Conservation (phyloP, 2,888 invertebrate genomes). For the Micropterix aruncella region DNA sequence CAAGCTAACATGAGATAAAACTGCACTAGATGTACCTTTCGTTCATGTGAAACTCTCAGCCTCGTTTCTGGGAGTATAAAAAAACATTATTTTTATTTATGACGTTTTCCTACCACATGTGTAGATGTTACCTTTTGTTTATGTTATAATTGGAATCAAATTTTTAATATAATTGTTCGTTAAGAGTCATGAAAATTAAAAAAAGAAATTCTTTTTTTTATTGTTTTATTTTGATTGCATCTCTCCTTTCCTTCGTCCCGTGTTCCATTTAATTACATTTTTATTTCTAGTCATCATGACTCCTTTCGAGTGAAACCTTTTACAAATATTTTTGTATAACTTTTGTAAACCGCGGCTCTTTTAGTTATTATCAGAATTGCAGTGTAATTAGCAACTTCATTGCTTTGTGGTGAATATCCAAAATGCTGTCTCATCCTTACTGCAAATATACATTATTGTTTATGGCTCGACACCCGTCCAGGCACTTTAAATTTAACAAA, state of each 20-base stretch:
- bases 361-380: too few species aligned
- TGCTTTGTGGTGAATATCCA: too few species aligned
- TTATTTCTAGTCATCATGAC: neutral
- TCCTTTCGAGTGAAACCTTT: too few species aligned
- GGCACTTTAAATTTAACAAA: too few species aligned
- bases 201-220: slow-evolving; percentile 30
- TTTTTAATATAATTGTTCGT: slow-evolving; percentile 41
- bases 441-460: too few species aligned
- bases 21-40: slow-evolving; percentile 1
- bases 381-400: too few species aligned
- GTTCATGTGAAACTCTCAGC: slow-evolving; percentile 19
- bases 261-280: neutral
- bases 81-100: slow-evolving; percentile 31
- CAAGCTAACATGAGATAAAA: neutral
- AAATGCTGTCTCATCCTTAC: too few species aligned
- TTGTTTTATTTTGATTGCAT: slow-evolving; percentile 21
- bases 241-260: neutral
- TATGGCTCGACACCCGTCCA: too few species aligned
- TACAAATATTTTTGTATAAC: too few species aligned
- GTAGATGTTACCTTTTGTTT: slow-evolving; percentile 32
- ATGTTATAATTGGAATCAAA: slow-evolving; percentile 34
- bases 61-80: slow-evolving; percentile 32
- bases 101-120: slow-evolving; percentile 16
- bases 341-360: too few species aligned
- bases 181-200: slow-evolving; percentile 44